phyloP scores from a whole-genome alignment of 1,140 invertebrate genomes.

The Kradibia gibbosae region DNA sequence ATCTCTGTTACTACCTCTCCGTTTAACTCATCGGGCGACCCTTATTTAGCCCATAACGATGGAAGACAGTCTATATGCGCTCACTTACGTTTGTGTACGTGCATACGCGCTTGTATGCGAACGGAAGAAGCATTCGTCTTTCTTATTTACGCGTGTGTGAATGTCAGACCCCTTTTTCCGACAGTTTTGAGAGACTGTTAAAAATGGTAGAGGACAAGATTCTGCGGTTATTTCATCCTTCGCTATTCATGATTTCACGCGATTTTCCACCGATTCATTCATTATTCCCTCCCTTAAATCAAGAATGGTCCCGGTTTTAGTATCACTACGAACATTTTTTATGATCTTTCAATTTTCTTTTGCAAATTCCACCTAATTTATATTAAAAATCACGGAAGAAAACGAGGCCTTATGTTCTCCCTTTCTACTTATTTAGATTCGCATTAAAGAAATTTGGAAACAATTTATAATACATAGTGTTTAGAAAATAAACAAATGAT shows the following conservation, averaged over 20 bases:
- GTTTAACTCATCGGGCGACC: not conserved
- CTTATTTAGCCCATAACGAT: constrained; percentile 28
- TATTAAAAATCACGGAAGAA: too few species aligned
- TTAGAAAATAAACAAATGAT: too few species aligned
- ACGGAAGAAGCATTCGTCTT: not conserved
- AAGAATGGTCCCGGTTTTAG: too few species aligned
- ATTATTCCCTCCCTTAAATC: too few species aligned
- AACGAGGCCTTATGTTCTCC: too few species aligned
- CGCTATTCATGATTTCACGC: not conserved
- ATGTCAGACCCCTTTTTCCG: not conserved
- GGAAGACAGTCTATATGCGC: constrained; percentile 19
- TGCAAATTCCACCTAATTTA: too few species aligned
- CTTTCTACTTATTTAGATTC: too few species aligned
- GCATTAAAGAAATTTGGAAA: too few species aligned
- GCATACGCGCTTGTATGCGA: too few species aligned
- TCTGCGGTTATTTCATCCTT: not conserved
- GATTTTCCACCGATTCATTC: not conserved
- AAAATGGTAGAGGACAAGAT: not conserved
- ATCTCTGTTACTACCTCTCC: not conserved
- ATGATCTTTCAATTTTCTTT: too few species aligned
- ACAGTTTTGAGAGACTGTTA: not conserved
- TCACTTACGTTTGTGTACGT: not conserved
- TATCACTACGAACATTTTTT: too few species aligned
- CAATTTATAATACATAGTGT: too few species aligned
- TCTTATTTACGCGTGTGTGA: constrained; percentile 14